phyloP scores from a whole-genome alignment of 2,888 invertebrate genomes.

The Dasysyrphus albostriatus region DNA sequence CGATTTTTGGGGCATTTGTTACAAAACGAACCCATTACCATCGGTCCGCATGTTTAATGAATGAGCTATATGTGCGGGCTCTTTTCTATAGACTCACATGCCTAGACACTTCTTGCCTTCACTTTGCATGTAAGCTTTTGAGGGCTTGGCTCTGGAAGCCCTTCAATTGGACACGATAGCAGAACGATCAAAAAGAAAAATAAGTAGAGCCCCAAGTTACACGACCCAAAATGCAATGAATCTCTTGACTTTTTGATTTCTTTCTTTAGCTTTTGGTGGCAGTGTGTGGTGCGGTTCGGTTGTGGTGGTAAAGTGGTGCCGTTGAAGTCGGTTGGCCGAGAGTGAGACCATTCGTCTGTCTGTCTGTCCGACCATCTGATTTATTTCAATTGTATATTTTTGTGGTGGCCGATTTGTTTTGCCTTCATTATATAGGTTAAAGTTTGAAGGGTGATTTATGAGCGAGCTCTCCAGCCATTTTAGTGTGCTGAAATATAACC shows the following conservation, averaged over 20 bases:
- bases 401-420: constrained; percentile 43
- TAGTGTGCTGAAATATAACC: constrained; percentile 13
- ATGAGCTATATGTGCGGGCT: constrained; percentile 35
- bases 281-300: background rate
- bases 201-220: constrained; percentile 45
- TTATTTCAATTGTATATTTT: constrained; percentile 58
- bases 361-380: constrained; percentile 44
- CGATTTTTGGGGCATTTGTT: constrained; percentile 50
- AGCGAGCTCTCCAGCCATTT: constrained; percentile 17
- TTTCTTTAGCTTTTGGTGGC: constrained; percentile 32
- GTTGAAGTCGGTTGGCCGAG: background rate
- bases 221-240: constrained; percentile 66
- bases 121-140: constrained; percentile 33
- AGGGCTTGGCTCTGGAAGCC: constrained; percentile 42
- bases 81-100: constrained; percentile 37
- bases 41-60: constrained; percentile 52
- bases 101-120: constrained; percentile 25
- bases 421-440: constrained; percentile 1
- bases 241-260: constrained; percentile 73
- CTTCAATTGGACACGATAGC: constrained; percentile 50
- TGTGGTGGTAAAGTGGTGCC: no score
- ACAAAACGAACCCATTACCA: constrained; percentile 68
- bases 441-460: constrained; percentile 64
- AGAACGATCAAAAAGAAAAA: background rate
- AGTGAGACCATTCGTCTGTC: background rate